Percentiles rank a stretch among this genome's conserved stretches.
These are phyloP conservation scores for Euglossa dilemma DNA, from an alignment of 1,140 invertebrate species.

Conservation along the genomic window DNA sequence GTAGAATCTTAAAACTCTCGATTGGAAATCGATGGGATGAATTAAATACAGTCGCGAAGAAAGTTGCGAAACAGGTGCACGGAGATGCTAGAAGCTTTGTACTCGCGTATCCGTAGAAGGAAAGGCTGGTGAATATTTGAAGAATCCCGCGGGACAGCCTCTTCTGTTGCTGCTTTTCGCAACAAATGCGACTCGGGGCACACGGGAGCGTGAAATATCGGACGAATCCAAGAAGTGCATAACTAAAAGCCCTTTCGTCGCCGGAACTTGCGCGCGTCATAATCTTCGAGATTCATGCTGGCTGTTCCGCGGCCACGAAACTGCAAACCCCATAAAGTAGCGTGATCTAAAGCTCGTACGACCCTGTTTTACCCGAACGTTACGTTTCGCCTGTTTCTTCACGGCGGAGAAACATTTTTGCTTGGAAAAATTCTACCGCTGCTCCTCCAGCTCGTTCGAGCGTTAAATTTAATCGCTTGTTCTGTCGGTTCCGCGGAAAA, in stretches of 20 bases:
- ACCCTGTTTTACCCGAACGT: not conserved
- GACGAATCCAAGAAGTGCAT: conserved; percentile 14
- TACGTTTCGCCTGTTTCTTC: not conserved
- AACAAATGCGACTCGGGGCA: conserved; percentile 6
- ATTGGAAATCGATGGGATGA: too few relatives aligned
- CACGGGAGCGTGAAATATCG: conserved; percentile 20
- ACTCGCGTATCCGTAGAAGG: not conserved
- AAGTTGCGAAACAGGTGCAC: not conserved
- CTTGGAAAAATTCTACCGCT: not conserved
- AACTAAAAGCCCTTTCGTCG: conserved; percentile 30
- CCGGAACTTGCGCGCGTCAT: not conserved
- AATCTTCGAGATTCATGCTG: conserved; percentile 40
- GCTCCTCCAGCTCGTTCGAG: not conserved
- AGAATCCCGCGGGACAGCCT: too few relatives aligned
- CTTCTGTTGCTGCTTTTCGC: not conserved
- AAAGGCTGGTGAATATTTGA: conserved; percentile 23
- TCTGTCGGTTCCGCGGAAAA: too few relatives aligned
- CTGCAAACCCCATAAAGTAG: not conserved
- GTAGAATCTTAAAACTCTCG: too few relatives aligned
- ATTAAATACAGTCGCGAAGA: not conserved
- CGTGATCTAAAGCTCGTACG: not conserved
- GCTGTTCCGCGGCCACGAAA: not conserved
- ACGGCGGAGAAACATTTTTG: too few relatives aligned
- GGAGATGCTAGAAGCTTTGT: not conserved
- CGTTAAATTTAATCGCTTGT: not conserved